Evolutionary conservation across 2,888 invertebrate genomes (phyloP), one percentile per base, ranked within the genome.

Genomic region (Xestobium rufovillosum): DNA sequence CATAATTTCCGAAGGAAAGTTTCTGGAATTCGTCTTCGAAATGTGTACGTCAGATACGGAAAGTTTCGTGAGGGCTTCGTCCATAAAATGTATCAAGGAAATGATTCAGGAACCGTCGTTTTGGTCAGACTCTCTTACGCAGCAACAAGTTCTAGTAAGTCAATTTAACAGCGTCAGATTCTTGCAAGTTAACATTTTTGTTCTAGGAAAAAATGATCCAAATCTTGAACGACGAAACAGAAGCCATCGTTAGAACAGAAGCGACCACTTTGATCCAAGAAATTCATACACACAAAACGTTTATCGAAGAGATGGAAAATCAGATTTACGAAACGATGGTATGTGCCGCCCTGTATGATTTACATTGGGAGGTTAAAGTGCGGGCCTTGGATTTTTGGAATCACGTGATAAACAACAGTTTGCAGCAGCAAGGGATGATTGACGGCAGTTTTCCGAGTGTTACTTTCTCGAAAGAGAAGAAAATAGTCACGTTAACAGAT

Each of bases 291-390:
- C 70, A 80, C 51, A 70, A 78, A 17, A 76, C 76, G 50, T 70
- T 83, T 47, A 64, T 73, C 11, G 62, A 65, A 10, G 59, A 64
- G 4, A 25, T 26, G 4, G 69, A 73, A 47, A 68, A 71, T 19
- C 60, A 63, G 0, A 63, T 86, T 3, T 78, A 76, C 50, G 71
- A 73, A 15, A 72, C 78, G 3, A 78, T 86, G 73, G 71, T 75
- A 0, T 69, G 74, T 9, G 75, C 81, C 1, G 77, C 80, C 1
- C 70, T 78, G 1, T 67, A 72, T 6, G 88, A 88, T 59, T 72
- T 86, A 38, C 81, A 88, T 55, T 86, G 87, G 85, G 87, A 88
- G 59, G 86, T 86, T 0, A 84, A 85, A 61, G 65, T 79, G 0
- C 75, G 73, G 36, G 79, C 83, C 0, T 57, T 88, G 1, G 68